Evolutionary conservation across 2,797 vertebrate species (phyloP).

Genomic region (Anguilla megastoma): DNA sequence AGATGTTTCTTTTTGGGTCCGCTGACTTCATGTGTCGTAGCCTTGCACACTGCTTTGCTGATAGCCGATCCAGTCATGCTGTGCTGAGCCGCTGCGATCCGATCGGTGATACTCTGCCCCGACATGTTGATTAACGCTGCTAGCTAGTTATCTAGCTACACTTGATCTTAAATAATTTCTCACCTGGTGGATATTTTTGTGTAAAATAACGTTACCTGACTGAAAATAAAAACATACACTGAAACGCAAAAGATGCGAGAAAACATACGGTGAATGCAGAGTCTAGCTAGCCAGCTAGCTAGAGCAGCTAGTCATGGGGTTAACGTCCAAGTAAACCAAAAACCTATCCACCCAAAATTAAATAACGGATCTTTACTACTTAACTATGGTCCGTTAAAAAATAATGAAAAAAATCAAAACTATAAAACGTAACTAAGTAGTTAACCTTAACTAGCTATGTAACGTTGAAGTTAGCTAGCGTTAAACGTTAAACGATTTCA

Average conservation of each 20-base stretch:
- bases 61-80: slow-evolving; percentile 89
- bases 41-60: slow-evolving; percentile 90
- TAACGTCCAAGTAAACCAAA: background rate
- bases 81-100: slow-evolving; percentile 93
- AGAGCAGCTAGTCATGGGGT: slow-evolving; percentile 19
- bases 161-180: slow-evolving; percentile 9
- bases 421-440: slow-evolving; percentile 49
- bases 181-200: slow-evolving; percentile 14
- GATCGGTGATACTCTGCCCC: slow-evolving; percentile 92
- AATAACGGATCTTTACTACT: background rate
- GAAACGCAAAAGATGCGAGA: slow-evolving; percentile 21
- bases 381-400: background rate
- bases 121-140: slow-evolving; percentile 70
- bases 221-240: slow-evolving; percentile 18
- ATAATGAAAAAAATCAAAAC: background rate
- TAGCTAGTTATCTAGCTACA: slow-evolving; percentile 23
- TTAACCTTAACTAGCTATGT: slow-evolving; percentile 58
- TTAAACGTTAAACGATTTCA: slow-evolving; percentile 60
- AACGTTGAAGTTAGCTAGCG: background rate
- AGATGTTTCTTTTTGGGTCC: slow-evolving; percentile 91
- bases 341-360: background rate
- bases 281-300: slow-evolving; percentile 46
- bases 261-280: background rate
- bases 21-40: slow-evolving; percentile 88
- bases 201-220: background rate